Base-by-base conservation (phyloP, 1,140 invertebrate species). In the Penaeus vannamei region DNA sequence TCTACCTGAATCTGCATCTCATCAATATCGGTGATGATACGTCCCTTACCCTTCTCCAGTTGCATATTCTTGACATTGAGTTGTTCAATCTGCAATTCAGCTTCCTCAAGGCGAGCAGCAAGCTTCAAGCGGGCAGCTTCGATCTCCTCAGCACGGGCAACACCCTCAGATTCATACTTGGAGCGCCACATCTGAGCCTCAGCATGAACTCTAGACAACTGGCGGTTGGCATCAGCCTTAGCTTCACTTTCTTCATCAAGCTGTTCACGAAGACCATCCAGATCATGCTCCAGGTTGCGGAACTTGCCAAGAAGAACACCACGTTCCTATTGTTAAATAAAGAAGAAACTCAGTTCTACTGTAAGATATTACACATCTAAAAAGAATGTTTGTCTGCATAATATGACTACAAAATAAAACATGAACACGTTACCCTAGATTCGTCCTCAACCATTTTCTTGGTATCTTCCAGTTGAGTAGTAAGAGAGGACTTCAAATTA, bases 381-480 rank as follows among this genome's bases (percentile, higher is more conserved):
- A 12, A 14, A 14, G 22, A 72, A 0, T 14, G 2, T 72, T 3
- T n/a, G 2, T 12, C 17, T 72, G 32, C 17, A n/a, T n/a, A 7
- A n/a, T 26, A 26, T 26, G 12, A 72, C 32, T n/a, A 72, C 2
- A 72, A 36, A 32, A 80, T 32, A 4, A n/a, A 19, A 2, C 22
- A 80, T 2, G 20, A 69, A 29, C 64, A 5, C 2, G 0, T 42
- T 64, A 87, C 86, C 62, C 80, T 87, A 90, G 92, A 93, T 91
- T 95, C 95, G 84, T 95, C 95, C 88, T 95, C 95, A 84, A 94
- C 93, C 62, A 92, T 95, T 92, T 98, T 96, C 95, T 98, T 99
- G 93, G 94, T 94, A 85, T 95, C 95, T 82, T 95, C 95, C 36
- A 95, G 92, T 91, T 95, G 94, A 82, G 87, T 92, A 64, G 92